Conservation (phyloP, 2,113 vertebrate species). For the Epinephelus fuscoguttatus region DNA sequence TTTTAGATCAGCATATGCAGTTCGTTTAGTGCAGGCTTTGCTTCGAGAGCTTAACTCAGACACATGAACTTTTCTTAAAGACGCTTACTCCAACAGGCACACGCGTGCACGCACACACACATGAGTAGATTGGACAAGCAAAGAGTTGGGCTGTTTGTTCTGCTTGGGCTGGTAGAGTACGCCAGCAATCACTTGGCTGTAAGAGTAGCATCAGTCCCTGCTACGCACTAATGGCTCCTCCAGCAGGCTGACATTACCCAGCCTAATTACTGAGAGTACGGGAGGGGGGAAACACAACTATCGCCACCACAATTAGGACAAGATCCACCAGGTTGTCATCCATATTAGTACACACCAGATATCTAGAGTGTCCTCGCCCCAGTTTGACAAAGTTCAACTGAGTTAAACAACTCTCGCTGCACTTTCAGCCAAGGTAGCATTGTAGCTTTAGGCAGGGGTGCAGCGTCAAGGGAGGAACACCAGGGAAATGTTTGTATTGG, state of each 20-base stretch:
- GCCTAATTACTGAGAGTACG: constrained; percentile 56
- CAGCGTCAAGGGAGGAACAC: too few relatives aligned
- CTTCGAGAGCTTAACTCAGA: constrained; percentile 5
- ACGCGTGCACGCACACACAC: neutral
- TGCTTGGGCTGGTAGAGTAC: constrained; percentile 29
- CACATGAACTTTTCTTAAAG: constrained; percentile 3
- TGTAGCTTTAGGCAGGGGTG: too few relatives aligned
- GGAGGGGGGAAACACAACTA: neutral
- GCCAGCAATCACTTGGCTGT: neutral
- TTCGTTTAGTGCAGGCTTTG: constrained; percentile 15
- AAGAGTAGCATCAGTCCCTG: constrained; percentile 26
- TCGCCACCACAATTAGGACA: neutral
- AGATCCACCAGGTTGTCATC: neutral
- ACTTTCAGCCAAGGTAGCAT: too few relatives aligned
- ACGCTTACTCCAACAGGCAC: neutral
- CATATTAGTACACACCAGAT: neutral
- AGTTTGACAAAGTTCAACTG: neutral
- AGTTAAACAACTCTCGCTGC: too few relatives aligned
- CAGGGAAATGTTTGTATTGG: too few relatives aligned
- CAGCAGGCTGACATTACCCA: constrained; percentile 42
- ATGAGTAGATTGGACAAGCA: constrained; percentile 15
- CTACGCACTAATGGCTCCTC: constrained; percentile 48
- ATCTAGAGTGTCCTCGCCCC: neutral
- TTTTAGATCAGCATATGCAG: neutral
- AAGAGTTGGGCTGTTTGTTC: constrained; percentile 31